Evolutionary conservation across 2,888 invertebrate species (phyloP).

Genomic region (Alviniconcha strummeri): DNA sequence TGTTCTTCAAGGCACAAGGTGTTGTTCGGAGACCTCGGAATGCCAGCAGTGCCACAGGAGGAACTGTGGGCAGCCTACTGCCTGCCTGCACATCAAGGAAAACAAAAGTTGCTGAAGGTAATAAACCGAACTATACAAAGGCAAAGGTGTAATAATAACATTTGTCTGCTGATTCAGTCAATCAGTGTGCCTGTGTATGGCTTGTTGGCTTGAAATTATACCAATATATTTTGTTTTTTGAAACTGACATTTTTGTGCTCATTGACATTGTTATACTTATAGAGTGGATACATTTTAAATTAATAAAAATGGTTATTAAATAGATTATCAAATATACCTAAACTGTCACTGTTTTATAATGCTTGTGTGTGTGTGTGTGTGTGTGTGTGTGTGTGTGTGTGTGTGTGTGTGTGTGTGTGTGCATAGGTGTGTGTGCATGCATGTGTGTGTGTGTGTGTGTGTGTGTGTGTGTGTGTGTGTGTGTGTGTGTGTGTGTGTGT

Average conservation of each 20-base stretch:
- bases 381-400: background rate
- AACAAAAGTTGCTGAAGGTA: background rate
- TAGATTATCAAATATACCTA: background rate
- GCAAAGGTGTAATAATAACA: too few relatives aligned
- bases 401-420: background rate
- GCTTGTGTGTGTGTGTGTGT: background rate
- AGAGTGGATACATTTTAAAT: background rate
- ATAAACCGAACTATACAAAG: too few relatives aligned
- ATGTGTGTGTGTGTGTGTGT: background rate
- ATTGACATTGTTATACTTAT: too few relatives aligned
- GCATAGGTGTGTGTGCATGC: background rate
- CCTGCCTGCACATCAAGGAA: background rate
- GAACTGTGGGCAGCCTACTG: background rate
- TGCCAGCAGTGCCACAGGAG: constrained; percentile 26
- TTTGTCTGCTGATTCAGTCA: too few relatives aligned
- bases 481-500: background rate
- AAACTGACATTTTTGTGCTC: too few relatives aligned
- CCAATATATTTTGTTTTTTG: too few relatives aligned
- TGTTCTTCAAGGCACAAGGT: constrained; percentile 48
- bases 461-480: background rate
- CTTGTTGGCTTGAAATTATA: too few relatives aligned
- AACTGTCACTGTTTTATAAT: background rate
- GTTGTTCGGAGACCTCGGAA: constrained; percentile 42
- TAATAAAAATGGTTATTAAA: background rate
- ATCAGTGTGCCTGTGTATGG: too few relatives aligned